Base-by-base conservation (phyloP, 2,888 invertebrate genomes). In the Drosophila aldrichi region DNA sequence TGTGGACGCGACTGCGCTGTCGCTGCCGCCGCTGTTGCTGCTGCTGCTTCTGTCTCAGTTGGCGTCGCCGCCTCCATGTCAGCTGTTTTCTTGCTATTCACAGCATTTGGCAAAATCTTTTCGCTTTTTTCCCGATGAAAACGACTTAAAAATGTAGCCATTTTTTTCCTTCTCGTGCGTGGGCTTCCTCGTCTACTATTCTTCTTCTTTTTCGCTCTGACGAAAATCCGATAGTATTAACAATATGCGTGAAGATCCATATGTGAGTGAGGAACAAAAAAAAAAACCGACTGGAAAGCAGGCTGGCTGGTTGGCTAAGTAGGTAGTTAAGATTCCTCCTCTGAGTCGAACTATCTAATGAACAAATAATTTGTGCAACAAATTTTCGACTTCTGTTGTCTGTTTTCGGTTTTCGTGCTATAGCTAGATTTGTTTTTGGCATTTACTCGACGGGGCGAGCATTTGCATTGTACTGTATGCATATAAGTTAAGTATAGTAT, bases 1-100 rank as follows among this genome's bases (percentile, higher is more conserved):
- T 95, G 95, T 74, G 95, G 94, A 65, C 94, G 91, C 92, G 95
- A 91, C 57, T 73, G 82, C 54, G 61, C 72, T 52, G 60, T 36
- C 57, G 51, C 51, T 68, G 62, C 65, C 43, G 70, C 67, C 56
- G 18, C 41, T 18, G 60, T 68, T 46, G 60, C 43, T 29, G 58
- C 70, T 49, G 59, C 38, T 38, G 38, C 7, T 52, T 54, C 51
- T 68, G 63, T 65, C 49, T 74, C 65, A 57, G 71, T 48, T 22
- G 70, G 68, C 57, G 77, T 62, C 62, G 77, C 41, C 51, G 79
- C 61, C 43, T 70, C 77, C 60, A 63, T 52, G 43, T 78, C 72
- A 80, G 86, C 78, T 82, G 77, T 67, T 82, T 82, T 76, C 66
- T 70, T 63, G 80, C 41, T 76, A 63, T 82, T 82, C 58, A 65